These are phyloP conservation scores for Karalla daura DNA, from an alignment of 2,797 vertebrate species.

Conservation along the genomic window DNA sequence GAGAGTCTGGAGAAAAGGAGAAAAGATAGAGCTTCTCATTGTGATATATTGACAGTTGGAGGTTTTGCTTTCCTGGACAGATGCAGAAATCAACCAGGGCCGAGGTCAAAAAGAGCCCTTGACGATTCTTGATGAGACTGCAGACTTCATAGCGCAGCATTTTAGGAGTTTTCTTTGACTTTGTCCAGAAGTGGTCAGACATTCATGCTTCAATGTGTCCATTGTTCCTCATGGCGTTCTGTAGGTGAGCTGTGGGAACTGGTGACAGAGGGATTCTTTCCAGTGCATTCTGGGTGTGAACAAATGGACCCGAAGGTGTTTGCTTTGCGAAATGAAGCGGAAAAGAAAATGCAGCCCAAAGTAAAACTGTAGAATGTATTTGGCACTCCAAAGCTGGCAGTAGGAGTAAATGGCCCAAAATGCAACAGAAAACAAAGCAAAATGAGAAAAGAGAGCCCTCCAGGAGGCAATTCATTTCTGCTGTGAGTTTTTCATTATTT, in stretches of 20 bases:
- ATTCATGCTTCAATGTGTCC: constrained; percentile 62
- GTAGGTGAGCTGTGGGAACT: constrained; percentile 68
- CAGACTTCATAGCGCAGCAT: constrained; percentile 30
- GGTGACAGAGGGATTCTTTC: constrained; percentile 55
- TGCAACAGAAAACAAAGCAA: constrained; percentile 1
- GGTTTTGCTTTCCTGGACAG: not conserved
- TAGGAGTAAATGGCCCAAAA: constrained; percentile 18
- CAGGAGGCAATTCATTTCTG: constrained; percentile 8
- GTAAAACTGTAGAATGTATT: constrained; percentile 3
- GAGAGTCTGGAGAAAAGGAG: not conserved
- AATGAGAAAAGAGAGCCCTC: not conserved
- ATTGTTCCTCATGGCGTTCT: constrained; percentile 55
- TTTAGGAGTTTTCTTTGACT: constrained; percentile 40
- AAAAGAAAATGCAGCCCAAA: not conserved
- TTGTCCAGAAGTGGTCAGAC: constrained; percentile 40
- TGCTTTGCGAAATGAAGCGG: not conserved
- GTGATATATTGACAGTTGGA: not conserved
- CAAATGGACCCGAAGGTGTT: not conserved
- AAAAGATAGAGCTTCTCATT: not conserved
- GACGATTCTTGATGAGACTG: constrained; percentile 24
- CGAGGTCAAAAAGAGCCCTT: not conserved
- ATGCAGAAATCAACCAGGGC: not conserved
- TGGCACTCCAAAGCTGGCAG: not conserved
- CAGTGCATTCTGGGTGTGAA: constrained; percentile 36
- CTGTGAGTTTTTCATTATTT: constrained; percentile 31